A percentile compares a stretch with the other conserved stretches of the same genome.
phyloP scores from a whole-genome alignment of 2,888 invertebrate genomes.

The Euclidia mi region DNA sequence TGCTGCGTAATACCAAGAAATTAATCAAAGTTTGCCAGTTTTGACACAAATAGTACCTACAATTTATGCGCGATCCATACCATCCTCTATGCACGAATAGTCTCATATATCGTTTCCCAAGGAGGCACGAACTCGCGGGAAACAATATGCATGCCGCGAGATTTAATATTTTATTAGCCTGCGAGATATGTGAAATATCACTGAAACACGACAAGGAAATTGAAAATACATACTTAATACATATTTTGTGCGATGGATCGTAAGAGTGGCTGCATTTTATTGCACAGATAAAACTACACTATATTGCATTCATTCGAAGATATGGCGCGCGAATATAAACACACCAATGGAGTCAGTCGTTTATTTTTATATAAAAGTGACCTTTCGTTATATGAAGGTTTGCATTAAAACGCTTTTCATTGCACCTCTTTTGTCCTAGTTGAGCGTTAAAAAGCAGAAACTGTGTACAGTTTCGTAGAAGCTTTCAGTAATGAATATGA shows the following conservation, averaged over 20 bases:
- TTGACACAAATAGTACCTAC: constrained; percentile 35
- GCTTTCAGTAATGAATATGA: background rate
- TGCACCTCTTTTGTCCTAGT: too few species aligned
- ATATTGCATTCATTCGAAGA: constrained; percentile 36
- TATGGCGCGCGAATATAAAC: constrained; percentile 12
- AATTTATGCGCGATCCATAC: constrained; percentile 39
- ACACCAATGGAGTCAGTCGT: background rate
- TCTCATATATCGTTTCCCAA: constrained; percentile 51
- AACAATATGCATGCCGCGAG: constrained; percentile 65
- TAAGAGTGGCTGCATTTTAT: constrained; percentile 54
- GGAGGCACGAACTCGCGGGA: constrained; percentile 46
- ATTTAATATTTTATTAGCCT: constrained; percentile 69
- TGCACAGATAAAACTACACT: constrained; percentile 50
- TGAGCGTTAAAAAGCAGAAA: constrained; percentile 1
- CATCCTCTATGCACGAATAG: constrained; percentile 45
- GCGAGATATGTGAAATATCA: constrained; percentile 62
- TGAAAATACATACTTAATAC: constrained; percentile 58
- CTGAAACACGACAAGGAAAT: constrained; percentile 65
- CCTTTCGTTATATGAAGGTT: too few species aligned
- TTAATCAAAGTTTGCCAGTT: constrained; percentile 38
- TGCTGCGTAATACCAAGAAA: constrained; percentile 25
- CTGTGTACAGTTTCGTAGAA: background rate
- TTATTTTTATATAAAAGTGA: too few species aligned
- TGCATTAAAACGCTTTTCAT: too few species aligned
- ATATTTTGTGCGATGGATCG: constrained; percentile 45